Base-by-base conservation (phyloP, 2,888 invertebrate species). In the Doris montereyensis region DNA sequence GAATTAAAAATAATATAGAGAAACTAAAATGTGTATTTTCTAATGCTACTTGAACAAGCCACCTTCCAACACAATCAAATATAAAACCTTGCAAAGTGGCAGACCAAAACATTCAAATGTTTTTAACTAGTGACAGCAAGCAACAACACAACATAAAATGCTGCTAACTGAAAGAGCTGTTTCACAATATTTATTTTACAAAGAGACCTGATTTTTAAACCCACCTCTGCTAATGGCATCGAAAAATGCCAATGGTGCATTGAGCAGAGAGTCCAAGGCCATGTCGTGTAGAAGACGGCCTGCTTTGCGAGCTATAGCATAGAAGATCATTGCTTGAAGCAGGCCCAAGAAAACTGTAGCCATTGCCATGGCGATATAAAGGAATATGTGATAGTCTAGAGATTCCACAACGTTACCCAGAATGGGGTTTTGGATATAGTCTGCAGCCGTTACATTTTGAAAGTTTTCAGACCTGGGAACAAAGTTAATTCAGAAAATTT, bases 181-280 rank as follows among this genome's bases (percentile, higher is more conserved):
- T 24, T 65, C 10, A 21, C 65, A 65, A 1, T 65, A 13, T n/a
- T n/a, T n/a, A 57, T 17, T 17, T 17, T 1, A 57, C 57, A n/a
- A 57, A 1, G 1, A n/a, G 5, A 68, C 17, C 26, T n/a, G n/a
- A n/a, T n/a, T 21, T 2, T 52, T 41, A 34, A 13, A 68, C 76
- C 67, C 75, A 84, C 84, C 83, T 67, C 81, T 80, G 58, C 77
- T 79, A 70, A 83, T 82, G 67, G 72, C 65, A 21, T 86, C 82
- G 76, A 86, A 85, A 81, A 85, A 85, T 8, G 81, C 30, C 24
- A 85, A 32, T 0, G 87, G 85, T 21, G 86, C 83, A 60, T 85
- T 74, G 28, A 87, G 74, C 68, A 87, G 62, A n/a, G 83, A 79
- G 10, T 80, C 78, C 52, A 86, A 80, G 8, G 84, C 81, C 70